phyloP scores from a whole-genome alignment of 2,797 vertebrate species.

The Hydrophis major region DNA sequence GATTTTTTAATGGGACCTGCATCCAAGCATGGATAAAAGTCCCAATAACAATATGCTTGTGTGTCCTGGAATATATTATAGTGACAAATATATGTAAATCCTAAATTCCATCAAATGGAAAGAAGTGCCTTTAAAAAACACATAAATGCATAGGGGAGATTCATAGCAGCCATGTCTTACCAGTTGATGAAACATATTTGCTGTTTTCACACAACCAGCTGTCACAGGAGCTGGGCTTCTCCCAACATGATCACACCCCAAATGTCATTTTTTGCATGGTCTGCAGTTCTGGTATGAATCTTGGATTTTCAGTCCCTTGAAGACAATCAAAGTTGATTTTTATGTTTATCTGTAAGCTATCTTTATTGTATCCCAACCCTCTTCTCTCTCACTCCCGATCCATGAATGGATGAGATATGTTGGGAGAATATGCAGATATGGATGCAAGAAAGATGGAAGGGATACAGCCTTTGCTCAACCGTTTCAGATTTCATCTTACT shows the following conservation, averaged over 20 bases:
- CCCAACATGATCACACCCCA: background rate
- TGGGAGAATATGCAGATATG: background rate
- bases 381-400: background rate
- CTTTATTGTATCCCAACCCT: background rate
- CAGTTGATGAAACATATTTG: background rate
- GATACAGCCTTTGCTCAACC: background rate
- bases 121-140: background rate
- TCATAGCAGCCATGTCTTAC: background rate
- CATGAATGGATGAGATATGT: background rate
- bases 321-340: background rate
- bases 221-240: background rate
- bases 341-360: background rate
- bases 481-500: background rate
- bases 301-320: background rate
- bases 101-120: background rate
- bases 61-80: background rate
- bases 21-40: background rate
- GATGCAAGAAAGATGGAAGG: background rate
- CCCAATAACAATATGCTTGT: background rate
- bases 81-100: background rate
- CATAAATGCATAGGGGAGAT: background rate
- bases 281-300: background rate
- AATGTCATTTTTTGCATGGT: background rate
- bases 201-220: background rate
- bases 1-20: background rate